Evolutionary conservation across 2,113 vertebrate genomes (phyloP).

Genomic region (Hystrix cristata): DNA sequence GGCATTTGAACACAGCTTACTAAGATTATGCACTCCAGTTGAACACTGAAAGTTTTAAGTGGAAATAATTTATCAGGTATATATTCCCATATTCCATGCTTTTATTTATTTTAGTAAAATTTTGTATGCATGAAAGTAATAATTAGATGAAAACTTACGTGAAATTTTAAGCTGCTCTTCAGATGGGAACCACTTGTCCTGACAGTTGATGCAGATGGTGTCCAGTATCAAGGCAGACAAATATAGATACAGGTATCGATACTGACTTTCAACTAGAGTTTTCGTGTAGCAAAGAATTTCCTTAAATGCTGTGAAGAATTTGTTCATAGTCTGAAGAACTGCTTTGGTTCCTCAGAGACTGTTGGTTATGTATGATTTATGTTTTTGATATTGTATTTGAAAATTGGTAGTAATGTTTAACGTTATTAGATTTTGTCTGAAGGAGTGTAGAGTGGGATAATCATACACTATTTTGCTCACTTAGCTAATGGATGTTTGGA

Average conservation of each 20-base stretch:
- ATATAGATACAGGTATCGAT: neutral
- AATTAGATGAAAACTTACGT: neutral
- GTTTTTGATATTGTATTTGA: conserved; percentile 18
- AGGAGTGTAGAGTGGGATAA: neutral
- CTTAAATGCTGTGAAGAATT: neutral
- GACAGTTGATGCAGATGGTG: neutral
- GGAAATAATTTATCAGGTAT: neutral
- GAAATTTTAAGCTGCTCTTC: neutral
- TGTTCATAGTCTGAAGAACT: neutral
- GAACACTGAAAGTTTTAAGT: neutral
- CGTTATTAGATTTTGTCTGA: neutral
- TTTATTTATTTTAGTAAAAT: conserved; percentile 10
- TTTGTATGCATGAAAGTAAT: neutral
- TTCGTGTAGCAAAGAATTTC: neutral
- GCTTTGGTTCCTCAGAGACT: neutral
- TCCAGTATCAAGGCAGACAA: neutral
- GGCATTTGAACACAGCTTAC: neutral
- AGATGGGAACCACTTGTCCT: neutral
- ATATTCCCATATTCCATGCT: neutral
- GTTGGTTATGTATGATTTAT: neutral
- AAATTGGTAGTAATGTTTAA: neutral
- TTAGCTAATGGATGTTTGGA: neutral
- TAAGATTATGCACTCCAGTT: neutral
- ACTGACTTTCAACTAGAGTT: neutral
- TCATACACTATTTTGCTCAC: neutral